Percentiles rank a stretch among this genome's conserved stretches.
These are phyloP conservation scores for Thaleichthys pacificus DNA, from an alignment of 2,797 vertebrate genomes.

Conservation along the genomic window DNA sequence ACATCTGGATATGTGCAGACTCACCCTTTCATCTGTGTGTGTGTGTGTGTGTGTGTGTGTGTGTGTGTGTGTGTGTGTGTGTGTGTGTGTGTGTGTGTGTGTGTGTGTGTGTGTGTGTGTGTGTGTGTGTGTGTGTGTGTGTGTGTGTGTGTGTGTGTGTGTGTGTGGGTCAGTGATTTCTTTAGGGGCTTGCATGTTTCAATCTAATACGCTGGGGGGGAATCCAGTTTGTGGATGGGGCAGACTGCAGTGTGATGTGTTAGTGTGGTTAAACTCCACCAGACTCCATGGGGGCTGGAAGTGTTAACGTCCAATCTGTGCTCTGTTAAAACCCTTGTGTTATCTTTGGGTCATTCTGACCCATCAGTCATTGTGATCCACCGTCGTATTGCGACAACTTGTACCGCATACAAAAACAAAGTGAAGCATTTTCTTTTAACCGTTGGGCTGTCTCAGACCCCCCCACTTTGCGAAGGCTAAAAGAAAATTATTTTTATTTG, in stretches of 20 bases:
- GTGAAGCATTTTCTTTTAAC: too few relatives aligned
- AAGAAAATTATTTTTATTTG: too few relatives aligned
- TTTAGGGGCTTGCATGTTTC: background rate
- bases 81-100: slow-evolving; percentile 21
- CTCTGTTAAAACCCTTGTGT: too few relatives aligned
- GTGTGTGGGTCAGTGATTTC: slow-evolving; percentile 15
- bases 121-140: slow-evolving; percentile 29
- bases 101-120: slow-evolving; percentile 22
- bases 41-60: slow-evolving; percentile 18
- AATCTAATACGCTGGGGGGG: background rate
- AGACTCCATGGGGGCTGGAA: slow-evolving; percentile 48
- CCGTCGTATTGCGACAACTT: too few relatives aligned
- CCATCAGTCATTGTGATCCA: too few relatives aligned
- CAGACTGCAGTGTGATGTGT: slow-evolving; percentile 1
- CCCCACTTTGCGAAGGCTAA: too few relatives aligned
- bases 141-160: slow-evolving; percentile 19
- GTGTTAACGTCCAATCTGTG: slow-evolving; percentile 63
- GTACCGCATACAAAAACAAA: too few relatives aligned
- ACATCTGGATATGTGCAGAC: slow-evolving; percentile 47
- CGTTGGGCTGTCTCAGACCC: too few relatives aligned
- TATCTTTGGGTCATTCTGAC: too few relatives aligned
- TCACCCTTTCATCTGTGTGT: slow-evolving; percentile 37
- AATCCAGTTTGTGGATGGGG: background rate
- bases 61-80: slow-evolving; percentile 27
- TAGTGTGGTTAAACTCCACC: slow-evolving; percentile 3